Base-by-base conservation (phyloP, 1,140 invertebrate species). In the Ctenoplectra terminalis region DNA sequence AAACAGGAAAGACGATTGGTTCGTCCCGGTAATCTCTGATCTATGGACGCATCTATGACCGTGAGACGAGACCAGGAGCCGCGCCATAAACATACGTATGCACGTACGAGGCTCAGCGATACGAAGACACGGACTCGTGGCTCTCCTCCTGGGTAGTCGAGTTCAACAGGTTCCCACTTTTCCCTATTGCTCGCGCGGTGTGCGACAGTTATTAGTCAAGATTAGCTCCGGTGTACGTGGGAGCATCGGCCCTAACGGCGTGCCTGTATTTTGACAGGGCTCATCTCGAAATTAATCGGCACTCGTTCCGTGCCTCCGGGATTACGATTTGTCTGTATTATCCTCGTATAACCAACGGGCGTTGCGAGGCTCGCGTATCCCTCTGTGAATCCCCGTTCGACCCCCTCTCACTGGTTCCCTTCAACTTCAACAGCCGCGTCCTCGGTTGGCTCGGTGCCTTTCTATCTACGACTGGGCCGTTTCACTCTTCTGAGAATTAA, bases 271-370 rank as follows among this genome's bases (percentile, higher is more conserved):
- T 91, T 91, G 91, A 88, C 89, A 91, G 84, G 89, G 92, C 91
- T 93, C 92, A 92, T 92, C 92, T 92, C 66, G 71, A 86, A 92
- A 93, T 92, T 92, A 93, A 93, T 93, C 90, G 92, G 81, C 61
- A 81, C 90, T 88, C 88, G 88, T 92, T 92, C 89, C 87, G 88
- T 84, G 84, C 74, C 82, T 64, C 67, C 74, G 82, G 91, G 92
- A 93, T 93, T 92, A 93, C 91, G 88, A 93, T 93, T 93, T 93
- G 88, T 93, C 91, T 91, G 91, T 85, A 93, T 93, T 93, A 90
- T 81, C 80, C 69, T 63, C 48, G 60, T 70, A 81, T 67, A 81
- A 81, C 54, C 54, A 73, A 60, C 77, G 85, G 67, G 66, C 77
- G 61, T 77, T 69, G 72, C 66, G 60, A 70, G n/a, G 11, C 48